phyloP scores from a whole-genome alignment of 2,888 invertebrate genomes.

The Scaptomyza caliginosa region DNA sequence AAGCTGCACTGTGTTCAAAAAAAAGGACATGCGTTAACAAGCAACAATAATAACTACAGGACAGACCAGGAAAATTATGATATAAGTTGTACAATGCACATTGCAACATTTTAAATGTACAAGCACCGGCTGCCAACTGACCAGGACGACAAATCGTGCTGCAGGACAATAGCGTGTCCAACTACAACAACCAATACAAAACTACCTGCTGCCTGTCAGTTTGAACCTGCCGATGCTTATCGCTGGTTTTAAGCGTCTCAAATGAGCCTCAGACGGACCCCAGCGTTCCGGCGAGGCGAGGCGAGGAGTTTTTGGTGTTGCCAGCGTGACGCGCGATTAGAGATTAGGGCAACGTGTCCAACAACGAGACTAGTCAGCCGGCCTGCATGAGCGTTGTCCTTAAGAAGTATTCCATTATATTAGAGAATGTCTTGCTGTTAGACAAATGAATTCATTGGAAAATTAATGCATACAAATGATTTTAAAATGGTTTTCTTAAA shows the following conservation, averaged over 20 bases:
- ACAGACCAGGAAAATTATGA: constrained; percentile 64
- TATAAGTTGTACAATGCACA: constrained; percentile 76
- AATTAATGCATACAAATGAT: constrained; percentile 28
- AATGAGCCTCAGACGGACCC: constrained; percentile 64
- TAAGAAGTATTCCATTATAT: constrained; percentile 24
- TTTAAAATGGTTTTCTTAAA: constrained; percentile 24
- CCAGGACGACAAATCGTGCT: constrained; percentile 52
- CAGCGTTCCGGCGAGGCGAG: constrained; percentile 40
- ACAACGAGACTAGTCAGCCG: constrained; percentile 35
- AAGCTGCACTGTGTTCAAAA: constrained; percentile 60
- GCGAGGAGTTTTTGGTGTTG: constrained; percentile 47
- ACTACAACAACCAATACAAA: constrained; percentile 58
- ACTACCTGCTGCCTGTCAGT: constrained; percentile 60
- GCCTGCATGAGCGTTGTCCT: constrained; percentile 27
- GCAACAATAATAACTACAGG: constrained; percentile 26
- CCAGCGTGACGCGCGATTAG: constrained; percentile 75
- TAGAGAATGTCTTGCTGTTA: constrained; percentile 54
- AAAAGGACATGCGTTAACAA: constrained; percentile 41
- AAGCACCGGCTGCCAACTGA: constrained; percentile 46
- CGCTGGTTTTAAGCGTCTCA: constrained; percentile 64
- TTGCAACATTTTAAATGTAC: constrained; percentile 66
- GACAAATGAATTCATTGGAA: constrained; percentile 56
- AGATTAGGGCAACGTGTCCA: constrained; percentile 60
- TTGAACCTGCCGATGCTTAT: constrained; percentile 74
- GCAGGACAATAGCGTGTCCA: constrained; percentile 68